phyloP scores from a whole-genome alignment of 2,888 invertebrate species.

The Melieria picta region DNA sequence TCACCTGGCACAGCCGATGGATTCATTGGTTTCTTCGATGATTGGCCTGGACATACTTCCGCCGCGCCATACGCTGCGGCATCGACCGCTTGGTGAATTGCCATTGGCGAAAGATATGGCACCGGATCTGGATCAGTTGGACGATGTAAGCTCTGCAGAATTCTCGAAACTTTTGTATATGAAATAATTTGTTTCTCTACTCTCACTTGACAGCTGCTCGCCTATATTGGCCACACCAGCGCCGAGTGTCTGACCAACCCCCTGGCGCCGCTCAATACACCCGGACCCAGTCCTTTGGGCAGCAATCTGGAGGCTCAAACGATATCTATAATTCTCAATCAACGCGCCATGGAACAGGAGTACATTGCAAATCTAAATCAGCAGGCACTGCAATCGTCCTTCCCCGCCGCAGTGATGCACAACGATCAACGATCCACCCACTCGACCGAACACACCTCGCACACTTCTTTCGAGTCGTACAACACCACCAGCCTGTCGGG shows the following conservation, averaged over 20 bases:
- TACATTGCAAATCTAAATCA: constrained; percentile 68
- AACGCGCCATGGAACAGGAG: constrained; percentile 84
- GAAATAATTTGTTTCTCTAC: too few relatives aligned
- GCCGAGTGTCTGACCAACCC: constrained; percentile 80
- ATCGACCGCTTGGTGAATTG: constrained; percentile 78
- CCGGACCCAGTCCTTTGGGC: constrained; percentile 79
- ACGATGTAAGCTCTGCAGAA: constrained; percentile 77
- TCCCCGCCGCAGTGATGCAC: constrained; percentile 32
- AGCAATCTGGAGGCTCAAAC: constrained; percentile 84
- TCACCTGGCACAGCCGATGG: constrained; percentile 51
- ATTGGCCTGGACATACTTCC: constrained; percentile 69
- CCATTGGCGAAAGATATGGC: constrained; percentile 85
- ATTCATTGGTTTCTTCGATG: constrained; percentile 56
- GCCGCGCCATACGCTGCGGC: constrained; percentile 77
- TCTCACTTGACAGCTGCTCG: constrained; percentile 73
- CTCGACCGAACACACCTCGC: constrained; percentile 41
- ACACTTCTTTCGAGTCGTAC: constrained; percentile 67
- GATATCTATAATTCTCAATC: constrained; percentile 84
- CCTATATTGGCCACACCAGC: constrained; percentile 91
- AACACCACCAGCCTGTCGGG: constrained; percentile 66
- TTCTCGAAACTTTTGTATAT: too few relatives aligned
- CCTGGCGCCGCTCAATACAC: constrained; percentile 80
- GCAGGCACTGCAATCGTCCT: constrained; percentile 39
- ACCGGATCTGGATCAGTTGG: constrained; percentile 89
- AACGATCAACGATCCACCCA: constrained; percentile 59